Base-by-base conservation (phyloP, 2,113 vertebrate species). In the Eulemur rufifrons region DNA sequence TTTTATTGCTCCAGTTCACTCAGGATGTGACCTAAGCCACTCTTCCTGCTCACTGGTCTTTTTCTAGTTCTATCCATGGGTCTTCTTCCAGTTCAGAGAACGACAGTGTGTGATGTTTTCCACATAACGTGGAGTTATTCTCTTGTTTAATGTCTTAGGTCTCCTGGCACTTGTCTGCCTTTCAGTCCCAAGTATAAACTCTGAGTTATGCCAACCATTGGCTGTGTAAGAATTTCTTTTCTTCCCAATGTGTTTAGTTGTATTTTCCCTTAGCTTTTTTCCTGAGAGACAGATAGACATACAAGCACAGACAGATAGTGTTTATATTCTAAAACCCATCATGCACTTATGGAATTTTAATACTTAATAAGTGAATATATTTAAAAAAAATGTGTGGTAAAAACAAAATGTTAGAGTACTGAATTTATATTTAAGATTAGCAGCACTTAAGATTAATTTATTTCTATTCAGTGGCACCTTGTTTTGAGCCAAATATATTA, bases 61-160 rank as follows among this genome's bases (percentile, higher is more conserved):
- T 37, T 27, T 61, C 50, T 37, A 0, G 27, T 54, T 50, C 25
- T 64, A 25, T n/a, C 83, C 23, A 18, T 7, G 13, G 61, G 5
- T 20, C 34, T 29, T 20, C 76, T 32, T n/a, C 14, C 45, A 0
- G 32, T 52, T 45, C 64, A 2, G 64, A 83, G 61, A 78, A 59
- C 47, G 17, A 0, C 12, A 42, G 2, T 1, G 15, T 21, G 45
- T 15, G 0, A 11, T 56, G 13, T 29, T 13, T 17, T 52, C 23
- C 29, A 6, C 2, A 27, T 4, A 2, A 0, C 2, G 1, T 12
- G 23, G 54, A 73, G 23, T 4, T 23, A 25, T 1, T 7, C 77
- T 27, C 8, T 29, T 29, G 80, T 54, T 42, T 32, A 29, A 42
- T 34, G 25, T 8, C 10, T 61, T 29, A 9, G 12, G n/a, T n/a